Evolutionary conservation across 1,140 invertebrate genomes (phyloP).

Genomic region (Zaprionus gabonicus): DNA sequence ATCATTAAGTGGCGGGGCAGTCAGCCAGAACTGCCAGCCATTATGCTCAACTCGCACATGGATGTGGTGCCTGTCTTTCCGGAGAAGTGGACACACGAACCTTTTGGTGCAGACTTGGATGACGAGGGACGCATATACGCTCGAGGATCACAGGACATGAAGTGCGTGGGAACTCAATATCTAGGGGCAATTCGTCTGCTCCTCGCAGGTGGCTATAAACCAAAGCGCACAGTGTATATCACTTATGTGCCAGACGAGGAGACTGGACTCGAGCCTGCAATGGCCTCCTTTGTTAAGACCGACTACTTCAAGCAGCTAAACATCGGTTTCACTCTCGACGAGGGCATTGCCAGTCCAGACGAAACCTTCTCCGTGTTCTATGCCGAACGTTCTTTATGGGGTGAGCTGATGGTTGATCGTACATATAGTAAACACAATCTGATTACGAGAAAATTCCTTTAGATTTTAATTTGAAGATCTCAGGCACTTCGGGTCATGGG

Average conservation of each 20-base stretch:
- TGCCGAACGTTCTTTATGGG: slow-evolving; percentile 90
- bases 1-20: slow-evolving; percentile 91
- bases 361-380: slow-evolving; percentile 90
- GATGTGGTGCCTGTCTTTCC: slow-evolving; percentile 94
- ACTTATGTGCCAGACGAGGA: slow-evolving; percentile 97
- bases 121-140: slow-evolving; percentile 92
- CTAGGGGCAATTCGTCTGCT: slow-evolving; percentile 90
- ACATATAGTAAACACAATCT: not conserved
- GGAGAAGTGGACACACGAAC: slow-evolving; percentile 87
- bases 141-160: slow-evolving; percentile 90
- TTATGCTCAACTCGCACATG: slow-evolving; percentile 94
- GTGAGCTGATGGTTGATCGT: slow-evolving; percentile 77
- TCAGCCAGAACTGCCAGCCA: slow-evolving; percentile 87
- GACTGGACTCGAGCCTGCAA: slow-evolving; percentile 92
- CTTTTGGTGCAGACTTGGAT: slow-evolving; percentile 90
- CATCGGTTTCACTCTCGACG: slow-evolving; percentile 95
- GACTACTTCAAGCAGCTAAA: slow-evolving; percentile 93
- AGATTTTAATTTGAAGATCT: slow-evolving; percentile 67
- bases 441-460: not conserved
- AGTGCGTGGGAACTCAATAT: slow-evolving; percentile 79
- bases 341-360: slow-evolving; percentile 89
- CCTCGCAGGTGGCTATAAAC: slow-evolving; percentile 86
- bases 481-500: slow-evolving; percentile 95
- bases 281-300: slow-evolving; percentile 92
- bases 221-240: slow-evolving; percentile 89